Evolutionary conservation across 2,888 invertebrate genomes (phyloP).

Genomic region (Lathronympha strigana): DNA sequence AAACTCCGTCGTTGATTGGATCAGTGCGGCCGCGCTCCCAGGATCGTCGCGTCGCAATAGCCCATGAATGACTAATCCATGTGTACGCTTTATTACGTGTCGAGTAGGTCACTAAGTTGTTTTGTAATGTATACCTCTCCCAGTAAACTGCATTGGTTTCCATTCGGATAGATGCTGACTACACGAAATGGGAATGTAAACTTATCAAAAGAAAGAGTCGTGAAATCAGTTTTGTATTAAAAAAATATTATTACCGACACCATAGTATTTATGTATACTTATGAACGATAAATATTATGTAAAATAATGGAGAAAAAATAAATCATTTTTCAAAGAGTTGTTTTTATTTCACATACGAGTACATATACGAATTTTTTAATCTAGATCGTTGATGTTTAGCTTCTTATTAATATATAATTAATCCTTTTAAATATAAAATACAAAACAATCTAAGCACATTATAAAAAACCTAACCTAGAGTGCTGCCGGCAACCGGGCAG

Average conservation of each 20-base stretch:
- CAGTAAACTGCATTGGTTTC: constrained; percentile 20
- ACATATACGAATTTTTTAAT: too few species aligned
- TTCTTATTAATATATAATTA: too few species aligned
- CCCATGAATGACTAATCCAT: constrained; percentile 40
- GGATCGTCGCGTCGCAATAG: constrained; percentile 26
- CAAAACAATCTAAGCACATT: too few species aligned
- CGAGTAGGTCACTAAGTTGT: constrained; percentile 37
- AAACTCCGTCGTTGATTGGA: constrained; percentile 6
- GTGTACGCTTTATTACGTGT: constrained; percentile 41
- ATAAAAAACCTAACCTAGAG: too few species aligned
- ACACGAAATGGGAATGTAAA: constrained; percentile 43
- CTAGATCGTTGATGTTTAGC: too few species aligned
- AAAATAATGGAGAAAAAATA: constrained; percentile 58
- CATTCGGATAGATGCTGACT: constrained; percentile 21
- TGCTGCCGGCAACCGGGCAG: too few species aligned
- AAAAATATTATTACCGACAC: constrained; percentile 55
- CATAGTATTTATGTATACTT: constrained; percentile 57
- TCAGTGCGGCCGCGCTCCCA: constrained; percentile 11
- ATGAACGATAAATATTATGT: constrained; percentile 57
- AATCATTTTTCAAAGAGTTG: constrained; percentile 58
- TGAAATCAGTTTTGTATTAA: constrained; percentile 49
- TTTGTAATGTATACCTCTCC: constrained; percentile 24
- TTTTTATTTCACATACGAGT: constrained; percentile 32
- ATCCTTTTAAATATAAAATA: too few species aligned
- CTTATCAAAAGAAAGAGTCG: constrained; percentile 45